Evolutionary conservation across 2,888 invertebrate species (phyloP).

Genomic region (Lissonota sp.): DNA sequence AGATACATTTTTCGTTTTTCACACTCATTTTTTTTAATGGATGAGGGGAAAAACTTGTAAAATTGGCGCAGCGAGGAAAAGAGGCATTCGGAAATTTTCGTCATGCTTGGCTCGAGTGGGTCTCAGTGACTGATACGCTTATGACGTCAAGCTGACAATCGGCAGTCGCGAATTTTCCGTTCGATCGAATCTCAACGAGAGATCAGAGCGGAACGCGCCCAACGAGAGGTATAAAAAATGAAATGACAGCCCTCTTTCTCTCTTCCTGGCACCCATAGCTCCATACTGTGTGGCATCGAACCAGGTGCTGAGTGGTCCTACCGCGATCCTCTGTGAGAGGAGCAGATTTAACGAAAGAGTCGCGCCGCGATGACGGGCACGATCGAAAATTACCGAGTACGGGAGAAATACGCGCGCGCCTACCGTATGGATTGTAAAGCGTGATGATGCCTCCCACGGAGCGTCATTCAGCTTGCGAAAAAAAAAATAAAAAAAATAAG

Average conservation of each 20-base stretch:
- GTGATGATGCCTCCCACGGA: conserved; percentile 82
- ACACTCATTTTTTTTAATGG: no score
- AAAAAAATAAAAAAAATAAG: conserved; percentile 64
- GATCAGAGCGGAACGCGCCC: conserved; percentile 21
- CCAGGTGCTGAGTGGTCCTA: conserved; percentile 74
- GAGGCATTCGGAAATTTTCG: conserved; percentile 38
- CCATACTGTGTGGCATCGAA: conserved; percentile 38
- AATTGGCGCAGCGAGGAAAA: conserved; percentile 5
- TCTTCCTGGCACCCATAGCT: conserved; percentile 15
- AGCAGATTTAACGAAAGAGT: conserved; percentile 67
- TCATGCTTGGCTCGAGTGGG: conserved; percentile 49
- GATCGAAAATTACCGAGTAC: conserved; percentile 80
- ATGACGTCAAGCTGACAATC: conserved; percentile 54
- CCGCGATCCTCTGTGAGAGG: conserved; percentile 68
- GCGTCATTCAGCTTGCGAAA: conserved; percentile 77
- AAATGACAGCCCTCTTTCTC: conserved; percentile 12
- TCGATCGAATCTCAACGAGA: conserved; percentile 67
- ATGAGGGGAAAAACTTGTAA: no score
- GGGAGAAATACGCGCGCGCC: conserved; percentile 22
- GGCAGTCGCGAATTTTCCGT: conserved; percentile 68
- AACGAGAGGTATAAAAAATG: conserved; percentile 17
- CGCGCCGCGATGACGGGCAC: conserved; percentile 68
- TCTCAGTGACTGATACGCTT: conserved; percentile 7
- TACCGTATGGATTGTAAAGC: conserved; percentile 65
- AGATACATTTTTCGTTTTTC: no score